These are phyloP conservation scores for Mesaphorura yosii DNA, from an alignment of 1,140 invertebrate genomes.

Conservation along the genomic window DNA sequence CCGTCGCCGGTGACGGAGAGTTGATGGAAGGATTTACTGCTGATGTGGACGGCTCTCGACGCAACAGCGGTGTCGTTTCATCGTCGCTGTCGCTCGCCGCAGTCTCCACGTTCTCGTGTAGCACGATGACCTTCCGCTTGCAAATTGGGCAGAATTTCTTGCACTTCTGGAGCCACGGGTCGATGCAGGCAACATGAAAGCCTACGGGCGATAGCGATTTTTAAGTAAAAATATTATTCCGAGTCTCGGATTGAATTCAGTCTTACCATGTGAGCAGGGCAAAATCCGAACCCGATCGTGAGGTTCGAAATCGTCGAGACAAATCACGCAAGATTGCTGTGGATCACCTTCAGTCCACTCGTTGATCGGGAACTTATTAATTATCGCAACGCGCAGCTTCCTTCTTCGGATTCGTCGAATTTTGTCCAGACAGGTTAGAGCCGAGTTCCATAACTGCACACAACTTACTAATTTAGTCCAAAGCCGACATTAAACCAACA, in stretches of 20 bases:
- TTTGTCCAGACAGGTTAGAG: conserved; percentile 46
- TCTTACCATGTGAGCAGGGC: conserved; percentile 87
- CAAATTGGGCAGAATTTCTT: conserved; percentile 93
- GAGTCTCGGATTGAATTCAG: not conserved
- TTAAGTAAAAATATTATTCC: not conserved
- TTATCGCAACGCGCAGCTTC: conserved; percentile 66
- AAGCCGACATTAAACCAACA: too few species aligned
- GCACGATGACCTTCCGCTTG: conserved; percentile 85
- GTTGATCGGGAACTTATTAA: conserved; percentile 80
- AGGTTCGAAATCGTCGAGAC: conserved; percentile 92
- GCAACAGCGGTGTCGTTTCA: conserved; percentile 54
- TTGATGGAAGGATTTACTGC: not conserved
- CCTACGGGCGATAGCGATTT: conserved; percentile 48
- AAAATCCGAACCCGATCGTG: conserved; percentile 88
- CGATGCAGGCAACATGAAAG: conserved; percentile 95
- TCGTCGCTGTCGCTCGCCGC: conserved; percentile 44
- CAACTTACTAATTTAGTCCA: too few species aligned
- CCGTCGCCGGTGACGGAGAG: conserved; percentile 38
- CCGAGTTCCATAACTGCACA: conserved; percentile 33
- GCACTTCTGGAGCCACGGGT: conserved; percentile 95
- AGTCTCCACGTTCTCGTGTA: conserved; percentile 51
- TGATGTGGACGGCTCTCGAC: conserved; percentile 30
- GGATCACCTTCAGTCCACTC: conserved; percentile 73
- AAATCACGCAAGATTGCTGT: conserved; percentile 79
- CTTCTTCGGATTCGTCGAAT: conserved; percentile 61